Conservation (phyloP, 2,797 vertebrate species). For the Orestias chungarensis region DNA sequence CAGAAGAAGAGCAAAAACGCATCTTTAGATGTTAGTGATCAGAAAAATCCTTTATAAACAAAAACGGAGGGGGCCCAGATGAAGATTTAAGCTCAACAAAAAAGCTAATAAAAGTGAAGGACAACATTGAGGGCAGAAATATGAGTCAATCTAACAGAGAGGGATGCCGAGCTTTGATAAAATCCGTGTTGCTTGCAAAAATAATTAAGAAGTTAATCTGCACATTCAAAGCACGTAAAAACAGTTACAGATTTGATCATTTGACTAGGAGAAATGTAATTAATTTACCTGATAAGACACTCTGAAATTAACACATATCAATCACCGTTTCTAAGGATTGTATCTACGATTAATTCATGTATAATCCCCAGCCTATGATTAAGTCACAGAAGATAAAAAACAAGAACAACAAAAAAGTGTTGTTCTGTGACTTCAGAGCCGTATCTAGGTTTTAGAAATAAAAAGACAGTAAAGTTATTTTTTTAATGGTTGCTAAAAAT, state of each 20-base stretch:
- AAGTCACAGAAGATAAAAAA: not conserved
- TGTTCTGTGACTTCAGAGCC: not conserved
- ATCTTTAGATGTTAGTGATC: constrained; percentile 62
- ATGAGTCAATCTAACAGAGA: constrained; percentile 23
- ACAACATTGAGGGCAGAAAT: constrained; percentile 26
- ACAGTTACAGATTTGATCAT: not conserved
- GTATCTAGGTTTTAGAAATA: not conserved
- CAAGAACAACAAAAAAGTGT: not conserved
- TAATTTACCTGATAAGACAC: not conserved
- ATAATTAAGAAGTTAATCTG: not conserved
- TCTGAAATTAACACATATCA: not conserved
- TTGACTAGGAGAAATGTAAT: not conserved
- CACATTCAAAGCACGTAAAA: not conserved
- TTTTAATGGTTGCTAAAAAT: not conserved
- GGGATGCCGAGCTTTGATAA: not conserved
- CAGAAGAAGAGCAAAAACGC: constrained; percentile 50
- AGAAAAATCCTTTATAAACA: constrained; percentile 41
- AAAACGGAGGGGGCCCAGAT: not conserved
- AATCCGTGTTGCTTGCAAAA: not conserved
- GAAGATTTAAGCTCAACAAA: constrained; percentile 7
- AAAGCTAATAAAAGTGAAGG: constrained; percentile 23
- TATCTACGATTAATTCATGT: not conserved
- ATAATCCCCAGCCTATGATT: not conserved
- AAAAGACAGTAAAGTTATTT: not conserved
- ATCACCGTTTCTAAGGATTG: not conserved